These are phyloP conservation scores for Pycnonotus jocosus DNA, from an alignment of 2,113 vertebrate genomes.

Conservation along the genomic window DNA sequence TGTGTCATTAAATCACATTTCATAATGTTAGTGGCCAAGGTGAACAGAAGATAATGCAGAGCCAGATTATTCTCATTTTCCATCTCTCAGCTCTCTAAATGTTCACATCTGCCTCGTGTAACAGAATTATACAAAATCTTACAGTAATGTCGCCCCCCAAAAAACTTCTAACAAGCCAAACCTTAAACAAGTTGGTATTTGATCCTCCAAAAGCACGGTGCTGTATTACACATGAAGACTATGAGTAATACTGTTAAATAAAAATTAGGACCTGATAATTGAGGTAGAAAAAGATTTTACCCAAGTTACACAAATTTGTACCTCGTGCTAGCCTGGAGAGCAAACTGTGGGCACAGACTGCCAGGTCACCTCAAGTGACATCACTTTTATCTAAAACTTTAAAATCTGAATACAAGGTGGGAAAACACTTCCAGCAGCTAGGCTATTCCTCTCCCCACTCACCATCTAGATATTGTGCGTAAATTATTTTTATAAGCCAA, in stretches of 20 bases:
- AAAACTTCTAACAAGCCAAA: neutral
- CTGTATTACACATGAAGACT: neutral
- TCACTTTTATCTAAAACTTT: neutral
- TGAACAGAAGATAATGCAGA: neutral
- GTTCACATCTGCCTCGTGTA: neutral
- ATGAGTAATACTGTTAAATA: neutral
- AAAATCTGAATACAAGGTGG: neutral
- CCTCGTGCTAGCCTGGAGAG: neutral
- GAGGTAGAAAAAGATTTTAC: neutral
- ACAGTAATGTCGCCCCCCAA: fast-evolving
- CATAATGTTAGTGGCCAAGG: neutral
- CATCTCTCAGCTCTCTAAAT: neutral
- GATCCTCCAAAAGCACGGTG: neutral
- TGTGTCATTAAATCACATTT: neutral
- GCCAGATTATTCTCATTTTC: neutral
- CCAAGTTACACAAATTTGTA: neutral
- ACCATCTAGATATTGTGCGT: neutral
- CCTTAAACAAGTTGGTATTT: neutral
- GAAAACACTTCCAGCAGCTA: neutral
- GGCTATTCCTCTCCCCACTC: neutral
- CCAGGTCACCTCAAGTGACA: neutral
- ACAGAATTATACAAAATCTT: neutral
- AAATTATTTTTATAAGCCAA: neutral
- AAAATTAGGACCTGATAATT: neutral
- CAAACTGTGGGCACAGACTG: neutral